phyloP scores from a whole-genome alignment of 1,140 invertebrate species.

The Meloidogyne hapla region DNA sequence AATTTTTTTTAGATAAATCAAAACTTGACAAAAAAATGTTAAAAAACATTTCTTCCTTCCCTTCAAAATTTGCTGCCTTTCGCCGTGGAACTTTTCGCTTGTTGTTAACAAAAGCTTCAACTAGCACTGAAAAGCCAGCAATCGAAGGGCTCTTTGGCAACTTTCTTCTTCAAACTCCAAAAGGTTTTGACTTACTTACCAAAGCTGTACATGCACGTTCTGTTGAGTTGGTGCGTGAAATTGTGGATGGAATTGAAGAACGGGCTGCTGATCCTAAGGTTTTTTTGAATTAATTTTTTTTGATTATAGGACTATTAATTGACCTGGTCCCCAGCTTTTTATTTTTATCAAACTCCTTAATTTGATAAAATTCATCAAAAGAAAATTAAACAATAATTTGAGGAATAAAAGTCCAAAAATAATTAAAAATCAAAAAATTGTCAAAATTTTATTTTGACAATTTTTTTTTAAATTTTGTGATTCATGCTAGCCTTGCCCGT shows the following conservation, averaged over 20 bases:
- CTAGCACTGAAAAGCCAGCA: too few species aligned
- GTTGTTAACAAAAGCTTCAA: neutral
- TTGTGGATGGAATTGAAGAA: conserved; percentile 24
- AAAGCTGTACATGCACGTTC: conserved; percentile 13
- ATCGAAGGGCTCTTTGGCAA: conserved; percentile 49
- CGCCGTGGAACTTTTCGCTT: neutral
- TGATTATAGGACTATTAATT: neutral
- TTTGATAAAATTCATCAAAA: too few species aligned
- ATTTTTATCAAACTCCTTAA: too few species aligned
- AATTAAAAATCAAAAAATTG: too few species aligned
- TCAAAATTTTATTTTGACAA: too few species aligned
- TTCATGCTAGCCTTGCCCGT: too few species aligned
- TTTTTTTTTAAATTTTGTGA: too few species aligned
- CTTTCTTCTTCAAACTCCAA: conserved; percentile 28
- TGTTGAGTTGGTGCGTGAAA: conserved; percentile 27
- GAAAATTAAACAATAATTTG: too few species aligned
- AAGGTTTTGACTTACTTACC: conserved; percentile 33
- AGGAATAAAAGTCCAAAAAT: too few species aligned
- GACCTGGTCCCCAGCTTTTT: too few species aligned
- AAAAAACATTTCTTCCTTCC: neutral
- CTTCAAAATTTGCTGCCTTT: neutral
- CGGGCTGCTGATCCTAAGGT: neutral
- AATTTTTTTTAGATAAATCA: too few species aligned
- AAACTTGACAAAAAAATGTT: too few species aligned
- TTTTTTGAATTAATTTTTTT: neutral